These are phyloP conservation scores for Oscheius sp. DNA, from an alignment of 2,888 invertebrate species.

Conservation along the genomic window DNA sequence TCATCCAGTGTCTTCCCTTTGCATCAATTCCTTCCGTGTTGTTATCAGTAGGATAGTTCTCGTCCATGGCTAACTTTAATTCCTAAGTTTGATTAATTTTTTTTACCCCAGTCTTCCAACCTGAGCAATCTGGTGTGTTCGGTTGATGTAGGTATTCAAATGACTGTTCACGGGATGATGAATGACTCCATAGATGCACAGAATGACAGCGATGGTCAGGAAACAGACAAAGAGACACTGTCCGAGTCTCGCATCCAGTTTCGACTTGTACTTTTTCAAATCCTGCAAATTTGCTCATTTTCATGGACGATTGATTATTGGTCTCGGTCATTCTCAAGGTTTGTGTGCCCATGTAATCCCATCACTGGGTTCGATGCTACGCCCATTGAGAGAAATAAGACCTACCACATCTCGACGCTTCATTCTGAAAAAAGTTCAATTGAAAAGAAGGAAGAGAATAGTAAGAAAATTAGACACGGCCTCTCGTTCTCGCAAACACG, in stretches of 20 bases:
- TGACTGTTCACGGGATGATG: slow-evolving; percentile 60
- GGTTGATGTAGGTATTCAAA: slow-evolving; percentile 60
- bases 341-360: slow-evolving; percentile 26
- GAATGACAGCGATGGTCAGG: slow-evolving; percentile 60
- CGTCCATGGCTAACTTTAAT: slow-evolving; percentile 59
- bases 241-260: slow-evolving; percentile 65
- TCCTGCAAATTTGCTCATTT: slow-evolving; percentile 48
- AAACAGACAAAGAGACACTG: slow-evolving; percentile 60
- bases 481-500: slow-evolving; percentile 5
- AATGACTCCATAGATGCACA: slow-evolving; percentile 67
- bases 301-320: slow-evolving; percentile 4
- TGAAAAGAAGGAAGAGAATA: too few species aligned
- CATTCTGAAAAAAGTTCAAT: too few species aligned
- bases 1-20: slow-evolving; percentile 55
- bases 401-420: too few species aligned
- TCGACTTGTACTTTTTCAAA: slow-evolving; percentile 67
- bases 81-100: slow-evolving; percentile 38
- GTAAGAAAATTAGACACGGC: too few species aligned
- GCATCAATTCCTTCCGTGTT: slow-evolving; percentile 43
- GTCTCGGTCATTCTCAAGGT: slow-evolving; percentile 19
- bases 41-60: slow-evolving; percentile 57
- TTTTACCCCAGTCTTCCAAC: slow-evolving; percentile 18
- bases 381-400: too few species aligned
- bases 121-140: slow-evolving; percentile 61
- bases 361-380: slow-evolving; percentile 3